Base-by-base conservation (phyloP, 1,140 invertebrate genomes). In the Uloborus diversus region DNA sequence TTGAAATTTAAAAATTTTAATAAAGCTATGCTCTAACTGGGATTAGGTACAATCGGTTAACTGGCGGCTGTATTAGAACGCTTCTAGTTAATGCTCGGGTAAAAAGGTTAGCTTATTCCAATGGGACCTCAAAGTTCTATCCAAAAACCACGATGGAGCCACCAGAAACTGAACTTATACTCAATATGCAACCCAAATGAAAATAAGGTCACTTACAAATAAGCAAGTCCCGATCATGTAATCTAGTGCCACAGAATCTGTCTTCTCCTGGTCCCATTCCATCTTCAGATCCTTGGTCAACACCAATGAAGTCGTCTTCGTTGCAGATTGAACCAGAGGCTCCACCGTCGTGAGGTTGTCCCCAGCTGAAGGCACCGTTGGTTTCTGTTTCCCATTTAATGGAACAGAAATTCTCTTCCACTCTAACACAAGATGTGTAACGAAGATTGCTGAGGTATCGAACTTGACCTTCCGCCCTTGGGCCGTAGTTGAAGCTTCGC, bases 391-490 rank as follows among this genome's bases (percentile, higher is more conserved):
- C 84, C 84, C 84, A 85, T 69, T 84, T 83, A 56, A 96, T 93
- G 1, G 93, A 92, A 83, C 94, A 96, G 85, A 96, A 96, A 84
- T 95, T 96, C 78, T 92, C 90, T 84, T 96, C 94, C 80, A 91
- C 92, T 32, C 94, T 86, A 23, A 96, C 90, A 84, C 94, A 96
- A 62, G 94, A 92, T 70, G 93, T 93, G 85, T 96, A 96, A 84
- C 96, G 93, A 84, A 96, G 94, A 86, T 95, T 95, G 27, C 93
- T 94, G 0, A 96, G 87, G 84, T 96, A 94, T n/a, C 93, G 86
- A 0, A 94, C 94, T 71, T 81, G 79, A 30, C 53, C 49, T 35
- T 82, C 79, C 20, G 81, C 70, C 28, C 75, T 47, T 20, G 82
- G 35, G 4, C 82, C 82, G 23, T 81, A 94, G 83, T 94, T 94